phyloP scores from a whole-genome alignment of 2,113 vertebrate species.

The Psittacus erithacus region DNA sequence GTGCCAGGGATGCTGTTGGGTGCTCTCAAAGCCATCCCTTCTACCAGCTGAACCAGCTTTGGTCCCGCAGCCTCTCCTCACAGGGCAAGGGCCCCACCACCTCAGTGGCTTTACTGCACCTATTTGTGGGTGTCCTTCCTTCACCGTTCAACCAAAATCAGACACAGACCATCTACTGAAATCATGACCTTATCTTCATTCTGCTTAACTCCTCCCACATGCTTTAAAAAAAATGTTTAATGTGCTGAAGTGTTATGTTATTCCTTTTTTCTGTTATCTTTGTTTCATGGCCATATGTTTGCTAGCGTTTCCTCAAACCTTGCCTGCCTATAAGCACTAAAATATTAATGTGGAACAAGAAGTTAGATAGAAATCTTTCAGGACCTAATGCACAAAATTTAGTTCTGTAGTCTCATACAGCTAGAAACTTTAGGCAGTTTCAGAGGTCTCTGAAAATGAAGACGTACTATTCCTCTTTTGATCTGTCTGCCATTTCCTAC shows the following conservation, averaged over 20 bases:
- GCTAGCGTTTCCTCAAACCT: background rate
- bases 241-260: background rate
- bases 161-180: background rate
- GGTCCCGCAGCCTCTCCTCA: rapidly evolving
- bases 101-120: rapidly evolving
- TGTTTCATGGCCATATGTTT: background rate
- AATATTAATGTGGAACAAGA: background rate
- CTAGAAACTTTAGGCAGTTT: background rate
- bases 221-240: background rate
- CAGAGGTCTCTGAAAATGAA: background rate
- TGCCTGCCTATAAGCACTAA: background rate
- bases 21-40: rapidly evolving
- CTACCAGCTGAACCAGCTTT: background rate
- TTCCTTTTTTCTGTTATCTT: background rate
- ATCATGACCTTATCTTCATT: background rate
- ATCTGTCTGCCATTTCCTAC: background rate
- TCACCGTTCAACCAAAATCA: background rate
- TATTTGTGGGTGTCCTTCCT: background rate
- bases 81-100: too few species aligned
- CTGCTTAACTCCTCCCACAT: background rate
- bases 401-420: background rate
- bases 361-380: background rate
- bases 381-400: background rate
- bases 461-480: background rate
- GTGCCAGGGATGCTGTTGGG: background rate